Percentiles rank a stretch among this genome's conserved stretches.
phyloP scores from a whole-genome alignment of 2,797 vertebrate species.

The Argya squamiceps region DNA sequence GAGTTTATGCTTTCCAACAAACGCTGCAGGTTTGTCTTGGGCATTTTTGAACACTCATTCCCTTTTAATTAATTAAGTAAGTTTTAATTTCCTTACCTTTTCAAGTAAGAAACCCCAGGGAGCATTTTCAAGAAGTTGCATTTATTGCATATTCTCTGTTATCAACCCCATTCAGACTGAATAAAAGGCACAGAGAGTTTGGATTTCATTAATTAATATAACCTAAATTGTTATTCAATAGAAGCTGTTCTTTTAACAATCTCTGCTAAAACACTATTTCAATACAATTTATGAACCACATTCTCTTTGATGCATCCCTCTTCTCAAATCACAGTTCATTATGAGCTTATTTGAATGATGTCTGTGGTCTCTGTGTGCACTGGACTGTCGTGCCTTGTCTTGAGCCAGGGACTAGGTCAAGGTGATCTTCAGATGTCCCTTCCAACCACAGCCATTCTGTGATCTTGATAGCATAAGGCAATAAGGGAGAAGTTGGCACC shows the following conservation, averaged over 20 bases:
- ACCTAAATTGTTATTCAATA: neutral
- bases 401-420: neutral
- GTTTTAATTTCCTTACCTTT: conserved; percentile 27
- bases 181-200: neutral
- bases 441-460: neutral
- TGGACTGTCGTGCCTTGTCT: neutral
- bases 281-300: neutral
- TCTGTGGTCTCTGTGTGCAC: neutral
- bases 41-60: neutral
- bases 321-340: neutral
- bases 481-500: neutral
- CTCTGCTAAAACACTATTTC: neutral
- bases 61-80: conserved; percentile 7
- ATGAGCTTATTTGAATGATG: neutral
- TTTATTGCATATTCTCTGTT: neutral
- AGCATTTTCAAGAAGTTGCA: conserved; percentile 4
- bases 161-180: neutral
- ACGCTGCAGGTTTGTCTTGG: neutral
- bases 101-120: neutral
- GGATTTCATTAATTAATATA: conserved; percentile 3
- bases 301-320: neutral
- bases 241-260: neutral
- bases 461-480: neutral
- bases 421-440: neutral
- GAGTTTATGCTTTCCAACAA: neutral